Evolutionary conservation across 2,888 invertebrate genomes (phyloP).

Genomic region (Limulus polyphemus): DNA sequence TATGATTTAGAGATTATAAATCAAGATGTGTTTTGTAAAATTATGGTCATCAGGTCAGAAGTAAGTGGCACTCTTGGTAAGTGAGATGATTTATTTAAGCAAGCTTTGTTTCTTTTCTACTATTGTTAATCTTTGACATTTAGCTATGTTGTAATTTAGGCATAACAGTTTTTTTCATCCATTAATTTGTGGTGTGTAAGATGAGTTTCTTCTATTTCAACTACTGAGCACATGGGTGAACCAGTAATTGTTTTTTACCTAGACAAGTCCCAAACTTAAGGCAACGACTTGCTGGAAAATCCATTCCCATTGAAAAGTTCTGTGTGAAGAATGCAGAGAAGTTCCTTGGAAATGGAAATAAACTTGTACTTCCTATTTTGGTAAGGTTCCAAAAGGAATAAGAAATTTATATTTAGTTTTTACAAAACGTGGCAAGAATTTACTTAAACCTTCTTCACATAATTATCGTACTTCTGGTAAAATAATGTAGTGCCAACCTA

Average conservation of each 20-base stretch:
- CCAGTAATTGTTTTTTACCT: conserved; percentile 24
- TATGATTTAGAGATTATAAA: too few species aligned
- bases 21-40: too few species aligned
- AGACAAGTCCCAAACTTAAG: conserved; percentile 68
- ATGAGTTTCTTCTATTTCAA: neutral
- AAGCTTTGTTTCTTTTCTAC: too few species aligned
- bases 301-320: conserved; percentile 93
- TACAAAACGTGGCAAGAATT: neutral
- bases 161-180: neutral
- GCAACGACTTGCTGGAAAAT: conserved; percentile 88
- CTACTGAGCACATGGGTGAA: neutral
- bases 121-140: too few species aligned
- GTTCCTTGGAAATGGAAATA: conserved; percentile 58
- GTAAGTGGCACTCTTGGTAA: too few species aligned
- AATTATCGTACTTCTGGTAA: too few species aligned
- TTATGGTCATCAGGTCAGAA: too few species aligned
- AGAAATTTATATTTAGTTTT: neutral
- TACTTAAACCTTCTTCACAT: too few species aligned
- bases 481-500: too few species aligned
- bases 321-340: conserved; percentile 71
- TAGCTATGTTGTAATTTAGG: too few species aligned
- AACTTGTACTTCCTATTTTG: conserved; percentile 63
- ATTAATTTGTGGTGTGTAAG: too few species aligned
- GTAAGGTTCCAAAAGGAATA: conserved; percentile 32
- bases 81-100: too few species aligned